These are phyloP conservation scores for Penaeus vannamei DNA, from an alignment of 1,140 invertebrate genomes.

Conservation along the genomic window DNA sequence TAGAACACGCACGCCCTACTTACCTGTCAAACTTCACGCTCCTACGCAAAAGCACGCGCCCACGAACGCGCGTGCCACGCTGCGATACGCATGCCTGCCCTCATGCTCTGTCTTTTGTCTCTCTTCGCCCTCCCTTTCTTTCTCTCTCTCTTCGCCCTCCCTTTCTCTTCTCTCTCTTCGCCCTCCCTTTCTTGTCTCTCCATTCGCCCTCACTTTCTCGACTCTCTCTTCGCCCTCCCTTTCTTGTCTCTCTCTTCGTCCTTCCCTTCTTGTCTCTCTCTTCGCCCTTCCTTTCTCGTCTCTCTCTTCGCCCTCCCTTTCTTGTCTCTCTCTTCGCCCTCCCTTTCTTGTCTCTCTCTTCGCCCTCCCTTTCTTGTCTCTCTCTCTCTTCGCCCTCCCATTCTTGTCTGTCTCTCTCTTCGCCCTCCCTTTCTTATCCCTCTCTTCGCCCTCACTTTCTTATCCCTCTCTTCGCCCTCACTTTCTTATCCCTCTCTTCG, in stretches of 20 bases:
- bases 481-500: too few species aligned
- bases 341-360: not conserved
- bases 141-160: not conserved
- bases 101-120: not conserved
- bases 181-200: not conserved
- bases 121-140: not conserved
- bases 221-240: not conserved
- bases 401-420: too few species aligned
- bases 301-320: not conserved
- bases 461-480: not conserved
- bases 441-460: not conserved
- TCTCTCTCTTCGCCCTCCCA: too few species aligned
- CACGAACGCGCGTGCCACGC: too few species aligned
- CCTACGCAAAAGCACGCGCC: too few species aligned
- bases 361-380: not conserved
- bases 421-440: too few species aligned
- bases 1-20: not conserved
- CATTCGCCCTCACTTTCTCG: not conserved
- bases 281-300: not conserved
- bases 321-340: not conserved
- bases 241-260: not conserved
- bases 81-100: too few species aligned
- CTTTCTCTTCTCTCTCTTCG: not conserved
- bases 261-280: conserved; percentile 6
- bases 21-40: not conserved